phyloP scores from a whole-genome alignment of 2,797 vertebrate genomes.

The Crax fasciolata region DNA sequence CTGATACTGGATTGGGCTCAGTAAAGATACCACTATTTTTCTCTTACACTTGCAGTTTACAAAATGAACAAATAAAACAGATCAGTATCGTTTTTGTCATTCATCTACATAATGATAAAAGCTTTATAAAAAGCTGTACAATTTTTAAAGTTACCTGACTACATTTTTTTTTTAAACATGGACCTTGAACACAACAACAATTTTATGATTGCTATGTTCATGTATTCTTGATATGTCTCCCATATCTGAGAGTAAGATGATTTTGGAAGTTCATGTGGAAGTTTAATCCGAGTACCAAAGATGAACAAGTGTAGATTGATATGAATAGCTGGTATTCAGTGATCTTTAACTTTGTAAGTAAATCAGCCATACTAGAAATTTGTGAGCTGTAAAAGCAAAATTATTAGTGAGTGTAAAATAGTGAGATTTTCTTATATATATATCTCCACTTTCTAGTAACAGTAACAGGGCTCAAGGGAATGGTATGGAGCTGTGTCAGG shows the following conservation, averaged over 20 bases:
- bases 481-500: too few species aligned
- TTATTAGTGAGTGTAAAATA: not conserved
- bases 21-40: not conserved
- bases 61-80: not conserved
- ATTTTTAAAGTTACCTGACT: not conserved
- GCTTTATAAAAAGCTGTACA: not conserved
- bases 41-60: constrained; percentile 28
- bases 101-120: not conserved
- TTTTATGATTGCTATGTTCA: not conserved
- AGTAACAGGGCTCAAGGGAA: too few species aligned
- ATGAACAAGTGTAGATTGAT: not conserved
- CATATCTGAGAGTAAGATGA: not conserved
- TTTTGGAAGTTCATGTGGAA: not conserved
- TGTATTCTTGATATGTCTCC: not conserved
- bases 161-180: not conserved
- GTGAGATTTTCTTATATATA: not conserved
- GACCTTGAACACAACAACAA: not conserved
- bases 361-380: not conserved
- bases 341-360: not conserved
- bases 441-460: too few species aligned
- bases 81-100: not conserved
- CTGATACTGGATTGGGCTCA: constrained; percentile 48
- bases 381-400: not conserved
- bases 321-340: not conserved
- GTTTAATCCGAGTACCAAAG: not conserved